Percentiles rank a stretch among this genome's conserved stretches.
Conservation (phyloP, 2,797 vertebrate species). For the Ctenopoma multispine region DNA sequence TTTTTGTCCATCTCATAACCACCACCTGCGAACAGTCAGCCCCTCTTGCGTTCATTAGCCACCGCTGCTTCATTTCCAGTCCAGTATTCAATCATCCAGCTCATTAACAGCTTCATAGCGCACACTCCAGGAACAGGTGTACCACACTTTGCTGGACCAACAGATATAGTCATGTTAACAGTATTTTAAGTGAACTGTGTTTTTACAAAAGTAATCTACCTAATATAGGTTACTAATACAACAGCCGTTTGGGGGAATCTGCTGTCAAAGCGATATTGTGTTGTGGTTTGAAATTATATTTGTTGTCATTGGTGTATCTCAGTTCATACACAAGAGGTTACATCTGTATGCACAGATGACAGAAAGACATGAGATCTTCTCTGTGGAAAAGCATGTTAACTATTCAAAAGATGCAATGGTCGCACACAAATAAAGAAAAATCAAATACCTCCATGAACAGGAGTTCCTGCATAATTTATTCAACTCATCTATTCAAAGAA, state of each 20-base stretch:
- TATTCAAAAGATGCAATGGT: conserved; percentile 36
- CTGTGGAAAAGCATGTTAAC: not conserved
- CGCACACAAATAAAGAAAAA: conserved; percentile 22
- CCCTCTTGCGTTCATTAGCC: conserved; percentile 61
- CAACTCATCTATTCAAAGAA: conserved; percentile 43
- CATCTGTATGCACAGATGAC: not conserved
- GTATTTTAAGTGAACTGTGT: conserved; percentile 36
- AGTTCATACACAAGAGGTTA: not conserved
- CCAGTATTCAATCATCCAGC: conserved; percentile 63
- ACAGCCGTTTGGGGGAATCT: conserved; percentile 1
- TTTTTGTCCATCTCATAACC: conserved; percentile 49
- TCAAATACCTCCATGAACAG: conserved; percentile 57
- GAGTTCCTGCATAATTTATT: conserved; percentile 60
- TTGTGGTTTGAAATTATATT: not conserved
- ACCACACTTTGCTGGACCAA: conserved; percentile 45
- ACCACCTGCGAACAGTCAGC: conserved; percentile 15
- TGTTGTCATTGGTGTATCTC: not conserved
- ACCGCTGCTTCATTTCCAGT: conserved; percentile 54
- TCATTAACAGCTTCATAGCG: conserved; percentile 63
- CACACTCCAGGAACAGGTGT: conserved; percentile 42
- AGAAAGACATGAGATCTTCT: conserved; percentile 11
- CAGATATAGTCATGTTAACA: conserved; percentile 44
- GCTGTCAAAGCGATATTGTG: not conserved
- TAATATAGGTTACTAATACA: not conserved
- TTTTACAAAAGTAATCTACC: no score